Evolutionary conservation across 2,888 invertebrate genomes (phyloP).

Genomic region (Xestobium rufovillosum): DNA sequence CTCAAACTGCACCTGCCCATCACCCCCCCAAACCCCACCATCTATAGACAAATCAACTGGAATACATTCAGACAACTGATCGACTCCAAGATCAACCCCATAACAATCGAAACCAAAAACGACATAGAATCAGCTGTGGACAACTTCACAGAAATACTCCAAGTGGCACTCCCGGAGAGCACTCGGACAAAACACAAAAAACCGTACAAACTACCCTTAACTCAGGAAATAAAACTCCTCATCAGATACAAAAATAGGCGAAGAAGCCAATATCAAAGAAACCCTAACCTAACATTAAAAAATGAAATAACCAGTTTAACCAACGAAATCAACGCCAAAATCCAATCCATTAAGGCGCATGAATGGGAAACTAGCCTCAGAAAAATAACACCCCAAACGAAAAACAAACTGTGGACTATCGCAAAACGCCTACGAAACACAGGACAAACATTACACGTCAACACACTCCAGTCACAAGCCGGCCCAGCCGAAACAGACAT

Average conservation of each 20-base stretch:
- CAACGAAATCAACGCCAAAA: slow-evolving; percentile 3
- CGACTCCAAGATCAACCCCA: background rate
- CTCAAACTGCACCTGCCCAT: background rate
- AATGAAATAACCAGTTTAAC: background rate
- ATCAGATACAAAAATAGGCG: slow-evolving; percentile 7
- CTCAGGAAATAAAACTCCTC: slow-evolving; percentile 2
- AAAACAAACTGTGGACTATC: too few species aligned
- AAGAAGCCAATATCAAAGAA: slow-evolving; percentile 7
- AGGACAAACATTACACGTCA: background rate
- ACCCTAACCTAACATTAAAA: background rate
- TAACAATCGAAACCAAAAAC: slow-evolving; percentile 6
- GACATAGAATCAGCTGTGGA: slow-evolving; percentile 6
- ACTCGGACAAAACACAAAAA: slow-evolving; percentile 1
- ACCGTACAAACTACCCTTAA: background rate
- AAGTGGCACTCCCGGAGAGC: background rate
- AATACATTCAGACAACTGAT: slow-evolving; percentile 3
- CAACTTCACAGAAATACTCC: slow-evolving; percentile 6
- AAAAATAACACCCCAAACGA: too few species aligned
- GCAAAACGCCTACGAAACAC: slow-evolving; percentile 1
- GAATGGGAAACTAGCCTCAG: too few species aligned
- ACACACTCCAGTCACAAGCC: background rate
- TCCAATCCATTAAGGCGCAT: too few species aligned
- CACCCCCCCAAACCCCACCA: background rate
- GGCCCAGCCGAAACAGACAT: too few species aligned
- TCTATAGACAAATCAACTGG: slow-evolving; percentile 12